Conservation (phyloP, 2,797 vertebrate genomes). For the Strix occidentalis region DNA sequence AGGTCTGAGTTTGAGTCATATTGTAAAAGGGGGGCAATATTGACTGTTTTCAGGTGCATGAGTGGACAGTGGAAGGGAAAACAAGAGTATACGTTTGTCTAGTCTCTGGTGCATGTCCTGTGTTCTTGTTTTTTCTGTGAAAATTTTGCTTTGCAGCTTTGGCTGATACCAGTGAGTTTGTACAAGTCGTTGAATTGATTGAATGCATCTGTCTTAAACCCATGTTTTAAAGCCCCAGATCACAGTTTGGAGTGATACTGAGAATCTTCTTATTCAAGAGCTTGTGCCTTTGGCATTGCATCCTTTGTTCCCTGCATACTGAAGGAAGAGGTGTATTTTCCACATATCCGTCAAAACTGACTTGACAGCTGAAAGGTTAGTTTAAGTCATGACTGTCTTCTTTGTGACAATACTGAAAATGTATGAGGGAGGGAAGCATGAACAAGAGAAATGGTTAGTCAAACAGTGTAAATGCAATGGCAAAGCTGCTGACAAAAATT, state of each 20-base stretch:
- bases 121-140: background rate
- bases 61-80: background rate
- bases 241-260: background rate
- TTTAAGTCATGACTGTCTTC: background rate
- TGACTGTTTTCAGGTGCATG: background rate
- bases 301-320: background rate
- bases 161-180: background rate
- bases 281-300: background rate
- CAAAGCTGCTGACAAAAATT: background rate
- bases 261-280: background rate
- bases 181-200: background rate
- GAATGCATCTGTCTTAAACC: background rate
- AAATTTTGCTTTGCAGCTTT: background rate
- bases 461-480: background rate
- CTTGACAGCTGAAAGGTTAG: background rate
- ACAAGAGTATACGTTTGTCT: background rate
- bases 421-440: background rate
- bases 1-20: background rate
- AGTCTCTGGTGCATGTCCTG: background rate
- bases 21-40: background rate
- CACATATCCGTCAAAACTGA: background rate
- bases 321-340: background rate
- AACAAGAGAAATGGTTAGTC: background rate
- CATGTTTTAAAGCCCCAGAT: background rate
- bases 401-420: background rate